A percentile compares a stretch with the other conserved stretches of the same genome.
These are phyloP conservation scores for Leguminivora glycinivorella DNA, from an alignment of 1,140 invertebrate genomes.

Conservation along the genomic window DNA sequence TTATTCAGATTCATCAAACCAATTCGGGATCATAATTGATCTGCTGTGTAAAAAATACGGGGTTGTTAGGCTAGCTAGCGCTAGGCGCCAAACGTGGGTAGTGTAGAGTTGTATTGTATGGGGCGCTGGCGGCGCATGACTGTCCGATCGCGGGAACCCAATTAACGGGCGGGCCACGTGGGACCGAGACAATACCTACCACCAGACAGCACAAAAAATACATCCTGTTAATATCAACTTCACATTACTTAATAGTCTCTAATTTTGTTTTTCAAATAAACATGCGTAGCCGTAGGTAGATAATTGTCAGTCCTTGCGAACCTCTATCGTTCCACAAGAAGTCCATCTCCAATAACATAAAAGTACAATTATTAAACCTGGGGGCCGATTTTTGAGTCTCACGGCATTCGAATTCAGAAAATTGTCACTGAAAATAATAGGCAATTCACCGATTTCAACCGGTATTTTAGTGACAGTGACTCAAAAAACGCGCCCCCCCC, in stretches of 20 bases:
- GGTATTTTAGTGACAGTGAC: too few species aligned
- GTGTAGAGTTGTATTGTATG: neutral
- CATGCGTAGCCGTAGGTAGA: too few species aligned
- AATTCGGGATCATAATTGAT: constrained; percentile 78
- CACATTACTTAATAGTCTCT: neutral
- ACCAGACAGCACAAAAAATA: constrained; percentile 39
- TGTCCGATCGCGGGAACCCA: constrained; percentile 72
- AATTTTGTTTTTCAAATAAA: neutral
- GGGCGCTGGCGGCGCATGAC: constrained; percentile 52
- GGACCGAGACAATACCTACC: constrained; percentile 47
- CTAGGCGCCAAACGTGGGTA: constrained; percentile 60
- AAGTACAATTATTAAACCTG: too few species aligned
- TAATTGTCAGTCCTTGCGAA: too few species aligned
- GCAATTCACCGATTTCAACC: too few species aligned
- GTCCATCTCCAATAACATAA: too few species aligned
- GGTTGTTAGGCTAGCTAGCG: constrained; percentile 64
- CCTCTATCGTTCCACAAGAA: too few species aligned
- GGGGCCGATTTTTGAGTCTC: too few species aligned
- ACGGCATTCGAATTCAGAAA: too few species aligned
- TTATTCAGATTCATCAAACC: constrained; percentile 78
- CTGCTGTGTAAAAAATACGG: constrained; percentile 75
- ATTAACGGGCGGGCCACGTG: constrained; percentile 69
- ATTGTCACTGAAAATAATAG: too few species aligned
- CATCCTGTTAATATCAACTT: neutral
- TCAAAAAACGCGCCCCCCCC: too few species aligned